phyloP scores from a whole-genome alignment of 2,888 invertebrate genomes.

The Dysmachus trigonus region DNA sequence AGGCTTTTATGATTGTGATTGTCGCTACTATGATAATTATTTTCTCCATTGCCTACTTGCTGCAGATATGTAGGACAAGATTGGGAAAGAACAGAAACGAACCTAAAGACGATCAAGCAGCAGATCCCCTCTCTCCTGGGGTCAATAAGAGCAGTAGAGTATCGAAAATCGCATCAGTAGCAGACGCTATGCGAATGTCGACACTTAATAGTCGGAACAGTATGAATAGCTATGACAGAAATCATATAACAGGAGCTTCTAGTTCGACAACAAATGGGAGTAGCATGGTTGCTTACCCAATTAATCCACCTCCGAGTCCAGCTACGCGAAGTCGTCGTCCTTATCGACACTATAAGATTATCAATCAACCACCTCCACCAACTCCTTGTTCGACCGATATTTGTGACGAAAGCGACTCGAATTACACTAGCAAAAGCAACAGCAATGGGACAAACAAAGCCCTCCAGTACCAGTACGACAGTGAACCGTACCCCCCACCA shows the following conservation, averaged over 20 bases:
- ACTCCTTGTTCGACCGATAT: constrained; percentile 95
- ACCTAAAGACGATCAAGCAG: constrained; percentile 71
- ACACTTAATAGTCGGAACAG: constrained; percentile 71
- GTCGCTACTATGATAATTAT: constrained; percentile 69
- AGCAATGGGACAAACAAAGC: constrained; percentile 57
- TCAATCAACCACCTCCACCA: constrained; percentile 89
- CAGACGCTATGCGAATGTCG: constrained; percentile 72
- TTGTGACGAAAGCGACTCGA: constrained; percentile 87
- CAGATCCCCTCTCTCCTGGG: constrained; percentile 72
- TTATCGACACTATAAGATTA: constrained; percentile 78
- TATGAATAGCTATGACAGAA: constrained; percentile 74
- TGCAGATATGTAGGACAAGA: constrained; percentile 68
- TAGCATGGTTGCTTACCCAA: constrained; percentile 73
- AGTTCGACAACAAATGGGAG: constrained; percentile 65
- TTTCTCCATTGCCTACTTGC: constrained; percentile 66
- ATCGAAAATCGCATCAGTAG: constrained; percentile 64
- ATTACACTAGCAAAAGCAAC: constrained; percentile 70
- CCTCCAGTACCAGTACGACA: constrained; percentile 68
- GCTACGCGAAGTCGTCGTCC: constrained; percentile 82
- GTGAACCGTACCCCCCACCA: constrained; percentile 78
- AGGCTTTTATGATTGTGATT: constrained; percentile 68
- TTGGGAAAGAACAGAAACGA: constrained; percentile 67
- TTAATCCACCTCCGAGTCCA: constrained; percentile 92
- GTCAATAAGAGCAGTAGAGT: constrained; percentile 62
- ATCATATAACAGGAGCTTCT: constrained; percentile 73